phyloP scores from a whole-genome alignment of 2,888 invertebrate species.

The Eurytoma californica region DNA sequence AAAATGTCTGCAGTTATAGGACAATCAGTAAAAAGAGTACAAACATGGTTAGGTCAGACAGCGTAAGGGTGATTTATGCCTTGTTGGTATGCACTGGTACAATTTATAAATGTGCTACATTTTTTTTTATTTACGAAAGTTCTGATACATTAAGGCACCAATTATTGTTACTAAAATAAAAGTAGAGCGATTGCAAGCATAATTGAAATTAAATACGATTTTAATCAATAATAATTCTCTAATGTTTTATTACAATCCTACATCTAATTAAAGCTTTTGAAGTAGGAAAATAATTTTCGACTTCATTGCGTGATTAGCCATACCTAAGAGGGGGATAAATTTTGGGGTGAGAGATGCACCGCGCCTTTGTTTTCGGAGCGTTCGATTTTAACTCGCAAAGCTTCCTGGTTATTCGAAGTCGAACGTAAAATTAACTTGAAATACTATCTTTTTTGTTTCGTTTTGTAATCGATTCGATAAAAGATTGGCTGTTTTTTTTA shows the following conservation, averaged over 20 bases:
- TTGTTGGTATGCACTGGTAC: too few species aligned
- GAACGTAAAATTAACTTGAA: slow-evolving; percentile 39
- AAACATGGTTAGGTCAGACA: too few species aligned
- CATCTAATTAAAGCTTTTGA: not conserved
- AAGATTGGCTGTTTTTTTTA: not conserved
- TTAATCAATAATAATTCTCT: not conserved
- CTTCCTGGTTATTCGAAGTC: slow-evolving; percentile 14
- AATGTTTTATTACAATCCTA: not conserved
- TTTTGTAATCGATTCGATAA: not conserved
- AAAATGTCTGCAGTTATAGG: too few species aligned
- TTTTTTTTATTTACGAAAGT: too few species aligned
- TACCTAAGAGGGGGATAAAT: not conserved
- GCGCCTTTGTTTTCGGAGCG: slow-evolving; percentile 66
- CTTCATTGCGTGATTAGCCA: slow-evolving; percentile 10
- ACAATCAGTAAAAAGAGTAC: too few species aligned
- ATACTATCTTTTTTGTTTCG: not conserved
- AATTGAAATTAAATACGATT: not conserved
- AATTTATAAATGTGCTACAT: too few species aligned
- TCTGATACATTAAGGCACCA: too few species aligned
- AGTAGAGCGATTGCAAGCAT: not conserved
- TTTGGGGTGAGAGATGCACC: slow-evolving; percentile 48
- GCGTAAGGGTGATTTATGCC: too few species aligned
- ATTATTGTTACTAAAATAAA: too few species aligned
- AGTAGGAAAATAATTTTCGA: slow-evolving; percentile 15
- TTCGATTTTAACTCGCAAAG: slow-evolving; percentile 42